Conservation (phyloP, 2,113 vertebrate species). For the Chaetura pelagica region DNA sequence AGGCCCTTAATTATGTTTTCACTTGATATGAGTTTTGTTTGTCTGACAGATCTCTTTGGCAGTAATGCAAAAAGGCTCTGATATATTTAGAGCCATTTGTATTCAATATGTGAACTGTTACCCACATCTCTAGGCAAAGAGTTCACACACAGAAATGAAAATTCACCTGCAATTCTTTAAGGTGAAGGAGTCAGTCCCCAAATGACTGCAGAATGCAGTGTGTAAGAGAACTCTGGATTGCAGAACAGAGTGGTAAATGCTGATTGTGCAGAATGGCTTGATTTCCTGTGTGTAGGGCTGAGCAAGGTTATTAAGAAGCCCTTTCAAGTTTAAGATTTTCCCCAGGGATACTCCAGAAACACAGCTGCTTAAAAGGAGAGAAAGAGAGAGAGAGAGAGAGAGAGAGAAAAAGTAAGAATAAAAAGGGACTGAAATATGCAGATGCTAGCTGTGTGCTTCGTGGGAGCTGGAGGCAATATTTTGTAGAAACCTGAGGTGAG, state of each 20-base stretch:
- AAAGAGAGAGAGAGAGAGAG: not conserved
- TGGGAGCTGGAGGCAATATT: conserved; percentile 15
- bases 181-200: conserved; percentile 59
- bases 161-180: conserved; percentile 39
- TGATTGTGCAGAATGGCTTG: conserved; percentile 75
- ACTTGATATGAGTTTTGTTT: not conserved
- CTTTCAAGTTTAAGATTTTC: conserved; percentile 69
- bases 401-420: not conserved
- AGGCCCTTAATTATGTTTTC: conserved; percentile 53
- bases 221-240: conserved; percentile 43
- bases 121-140: not conserved
- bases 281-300: conserved; percentile 66
- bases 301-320: conserved; percentile 73
- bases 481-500: not conserved
- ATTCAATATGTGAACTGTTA: not conserved
- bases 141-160: conserved; percentile 33
- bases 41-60: not conserved
- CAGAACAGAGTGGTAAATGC: conserved; percentile 47
- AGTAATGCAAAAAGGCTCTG: not conserved
- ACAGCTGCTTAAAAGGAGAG: conserved; percentile 47
- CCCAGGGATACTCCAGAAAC: conserved; percentile 59
- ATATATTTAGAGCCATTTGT: not conserved
- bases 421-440: not conserved
- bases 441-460: not conserved
- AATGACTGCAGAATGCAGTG: not conserved